Evolutionary conservation across 2,797 vertebrate species (phyloP).

Genomic region (Onychomys arenicola): DNA sequence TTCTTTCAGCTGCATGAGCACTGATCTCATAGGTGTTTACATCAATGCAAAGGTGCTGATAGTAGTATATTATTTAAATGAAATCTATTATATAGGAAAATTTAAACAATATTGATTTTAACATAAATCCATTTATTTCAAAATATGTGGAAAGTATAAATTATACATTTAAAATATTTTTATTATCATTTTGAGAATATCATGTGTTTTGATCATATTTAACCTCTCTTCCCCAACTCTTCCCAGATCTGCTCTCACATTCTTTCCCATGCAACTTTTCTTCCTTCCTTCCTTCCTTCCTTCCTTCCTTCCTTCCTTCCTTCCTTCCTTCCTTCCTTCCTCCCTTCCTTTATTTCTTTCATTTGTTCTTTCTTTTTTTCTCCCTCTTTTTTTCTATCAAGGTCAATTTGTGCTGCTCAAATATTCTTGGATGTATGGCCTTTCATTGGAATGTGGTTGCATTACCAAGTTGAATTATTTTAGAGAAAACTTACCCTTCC

Average conservation of each 20-base stretch:
- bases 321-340: too few relatives aligned
- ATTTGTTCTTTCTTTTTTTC: too few relatives aligned
- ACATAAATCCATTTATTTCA: neutral
- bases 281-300: too few relatives aligned
- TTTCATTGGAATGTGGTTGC: neutral
- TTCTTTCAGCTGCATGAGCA: neutral
- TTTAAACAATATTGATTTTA: neutral
- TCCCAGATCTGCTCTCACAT: neutral
- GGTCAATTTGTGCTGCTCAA: too few relatives aligned
- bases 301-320: too few relatives aligned
- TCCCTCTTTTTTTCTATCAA: too few relatives aligned
- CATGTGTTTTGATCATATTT: neutral
- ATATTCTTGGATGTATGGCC: neutral
- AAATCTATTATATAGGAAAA: neutral
- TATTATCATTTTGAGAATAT: neutral
- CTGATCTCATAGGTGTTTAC: neutral
- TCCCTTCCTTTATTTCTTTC: too few relatives aligned
- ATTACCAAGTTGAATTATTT: neutral
- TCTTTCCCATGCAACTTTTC: too few relatives aligned
- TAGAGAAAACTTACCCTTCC: neutral
- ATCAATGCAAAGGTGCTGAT: neutral
- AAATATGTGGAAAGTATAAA: slow-evolving; percentile 22
- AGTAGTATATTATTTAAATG: neutral
- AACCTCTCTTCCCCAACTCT: neutral
- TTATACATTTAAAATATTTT: neutral